These are phyloP conservation scores for Chrysomela aeneicollis DNA, from an alignment of 2,888 invertebrate species.

Conservation along the genomic window DNA sequence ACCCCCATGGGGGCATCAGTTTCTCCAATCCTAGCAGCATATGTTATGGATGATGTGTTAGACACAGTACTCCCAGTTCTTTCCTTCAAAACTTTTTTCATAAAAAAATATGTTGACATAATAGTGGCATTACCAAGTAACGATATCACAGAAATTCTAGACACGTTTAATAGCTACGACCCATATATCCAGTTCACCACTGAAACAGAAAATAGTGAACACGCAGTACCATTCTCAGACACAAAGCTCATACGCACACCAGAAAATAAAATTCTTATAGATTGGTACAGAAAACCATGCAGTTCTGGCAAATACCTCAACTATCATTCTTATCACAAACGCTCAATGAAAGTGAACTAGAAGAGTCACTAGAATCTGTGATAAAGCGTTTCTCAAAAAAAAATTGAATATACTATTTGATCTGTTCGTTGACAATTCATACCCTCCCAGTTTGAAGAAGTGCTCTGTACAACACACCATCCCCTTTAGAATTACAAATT, in stretches of 20 bases:
- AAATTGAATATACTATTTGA: not conserved
- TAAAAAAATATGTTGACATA: no score
- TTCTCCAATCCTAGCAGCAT: no score
- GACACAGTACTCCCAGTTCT: no score
- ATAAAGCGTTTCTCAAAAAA: not conserved
- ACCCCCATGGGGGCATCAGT: no score
- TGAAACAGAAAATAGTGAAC: not conserved
- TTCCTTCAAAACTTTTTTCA: no score
- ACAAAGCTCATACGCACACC: not conserved
- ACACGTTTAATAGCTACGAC: not conserved
- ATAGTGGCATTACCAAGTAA: not conserved
- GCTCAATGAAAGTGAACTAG: not conserved
- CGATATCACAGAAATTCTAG: not conserved
- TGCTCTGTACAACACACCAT: no score
- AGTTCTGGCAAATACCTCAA: not conserved
- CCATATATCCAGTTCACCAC: conserved; percentile 5
- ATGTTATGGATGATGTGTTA: no score
- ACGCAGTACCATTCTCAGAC: conserved; percentile 27
- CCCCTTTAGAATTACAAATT: no score
- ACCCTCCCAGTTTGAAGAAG: no score
- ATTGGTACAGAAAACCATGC: not conserved
- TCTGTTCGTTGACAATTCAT: not conserved
- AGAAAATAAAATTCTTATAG: not conserved
- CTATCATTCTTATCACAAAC: not conserved
- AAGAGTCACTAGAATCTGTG: not conserved